Evolutionary conservation across 2,888 invertebrate genomes (phyloP).

Genomic region (Nematopogon swammerdamellus): DNA sequence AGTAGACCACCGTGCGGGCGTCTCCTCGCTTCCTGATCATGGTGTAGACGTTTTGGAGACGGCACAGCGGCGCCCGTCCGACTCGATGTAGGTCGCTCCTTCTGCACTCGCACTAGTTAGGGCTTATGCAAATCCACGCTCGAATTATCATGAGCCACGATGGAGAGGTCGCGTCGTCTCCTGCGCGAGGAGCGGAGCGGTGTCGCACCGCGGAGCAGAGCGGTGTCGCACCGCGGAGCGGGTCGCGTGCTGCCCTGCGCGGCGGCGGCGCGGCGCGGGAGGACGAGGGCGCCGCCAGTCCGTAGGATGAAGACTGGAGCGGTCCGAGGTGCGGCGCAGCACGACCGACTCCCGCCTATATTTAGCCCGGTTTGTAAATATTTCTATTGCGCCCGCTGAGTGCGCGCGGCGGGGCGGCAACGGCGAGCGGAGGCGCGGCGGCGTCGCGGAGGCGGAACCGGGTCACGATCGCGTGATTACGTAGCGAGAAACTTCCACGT

Average conservation of each 20-base stretch:
- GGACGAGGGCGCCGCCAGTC: background rate
- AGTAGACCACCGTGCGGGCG: too few relatives aligned
- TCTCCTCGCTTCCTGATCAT: too few relatives aligned
- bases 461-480: slow-evolving; percentile 3
- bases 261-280: slow-evolving; percentile 6
- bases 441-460: background rate
- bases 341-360: slow-evolving; percentile 3
- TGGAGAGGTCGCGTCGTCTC: too few relatives aligned
- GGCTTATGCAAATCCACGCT: too few relatives aligned
- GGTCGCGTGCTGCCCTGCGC: background rate
- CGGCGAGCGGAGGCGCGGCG: slow-evolving; percentile 1
- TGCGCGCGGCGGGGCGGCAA: background rate
- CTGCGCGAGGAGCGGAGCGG: background rate
- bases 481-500: background rate
- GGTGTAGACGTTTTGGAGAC: too few relatives aligned
- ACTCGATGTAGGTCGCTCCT: too few relatives aligned
- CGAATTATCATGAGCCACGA: too few relatives aligned
- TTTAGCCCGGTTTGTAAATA: slow-evolving; percentile 11
- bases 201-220: too few relatives aligned
- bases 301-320: background rate
- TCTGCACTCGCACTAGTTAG: too few relatives aligned
- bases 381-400: slow-evolving; percentile 9
- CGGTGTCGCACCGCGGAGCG: background rate
- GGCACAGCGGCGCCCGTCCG: slow-evolving; percentile 40
- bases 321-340: background rate